Evolutionary conservation across 2,888 invertebrate genomes (phyloP), one percentile per base, ranked within the genome.

Genomic region (Temnothorax ravouxi): DNA sequence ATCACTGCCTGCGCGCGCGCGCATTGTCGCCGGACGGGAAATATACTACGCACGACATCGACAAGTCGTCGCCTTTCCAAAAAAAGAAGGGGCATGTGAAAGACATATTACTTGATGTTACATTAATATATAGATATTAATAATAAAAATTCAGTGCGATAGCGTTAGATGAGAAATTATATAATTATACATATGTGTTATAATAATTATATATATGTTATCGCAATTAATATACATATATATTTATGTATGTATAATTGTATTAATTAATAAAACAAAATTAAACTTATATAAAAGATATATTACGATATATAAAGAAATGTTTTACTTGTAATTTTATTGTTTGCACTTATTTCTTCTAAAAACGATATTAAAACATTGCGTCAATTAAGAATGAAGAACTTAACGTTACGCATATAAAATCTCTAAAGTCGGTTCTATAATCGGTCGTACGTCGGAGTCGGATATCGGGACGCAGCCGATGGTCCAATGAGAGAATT

Each of bases 1-100:
- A 71, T 71, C 79, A 18, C 2, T n/a, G 11, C 34, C 13, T 8
- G 44, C 52, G 62, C 21, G 64, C 64, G 76, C 87, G 74, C 54
- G 67, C 44, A 21, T 11, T n/a, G n/a, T 52, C 38, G 21, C 29
- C n/a, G 18, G 34, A 66, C 29, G n/a, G 18, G 21, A 76, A 13
- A 64, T 64, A 64, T 64, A 41, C 18, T 18, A 21, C 25, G 18
- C 52, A 11, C 8, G 5, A 11, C 21, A 3, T 56, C 4, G 18
- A 67, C 29, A 29, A 47, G 18, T 67, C 5, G 18, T 67, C 5
- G 5, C 3, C 4, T 67, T 47, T 47, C 18, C 18, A 15, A 66
- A 15, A 66, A 18, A 67, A 18, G 18, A 64, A 21, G 8, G 21
- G 21, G 5, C 3, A 25, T 9, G 2, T 9, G 2, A 4, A 44